Percentiles rank a stretch among this genome's conserved stretches.
Evolutionary conservation across 2,113 vertebrate species (phyloP).

Genomic region (Otus sunia): DNA sequence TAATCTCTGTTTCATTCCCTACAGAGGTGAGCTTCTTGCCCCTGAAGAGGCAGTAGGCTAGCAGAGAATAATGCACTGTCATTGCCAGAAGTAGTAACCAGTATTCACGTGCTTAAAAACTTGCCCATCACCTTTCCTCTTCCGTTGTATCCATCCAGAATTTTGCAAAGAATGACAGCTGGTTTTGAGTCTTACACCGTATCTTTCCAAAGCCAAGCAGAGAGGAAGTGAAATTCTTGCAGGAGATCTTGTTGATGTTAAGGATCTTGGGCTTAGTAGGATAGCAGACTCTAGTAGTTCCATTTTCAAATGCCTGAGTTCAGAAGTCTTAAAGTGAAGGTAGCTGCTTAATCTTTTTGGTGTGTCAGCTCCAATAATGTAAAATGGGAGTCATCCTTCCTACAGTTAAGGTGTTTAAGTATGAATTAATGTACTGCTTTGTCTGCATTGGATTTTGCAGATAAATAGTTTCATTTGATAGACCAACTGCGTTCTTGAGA

Average conservation of each 20-base stretch:
- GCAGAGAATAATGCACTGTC: neutral
- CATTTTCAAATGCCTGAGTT: neutral
- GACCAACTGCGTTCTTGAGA: neutral
- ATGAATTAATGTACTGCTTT: neutral
- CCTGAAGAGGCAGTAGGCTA: neutral
- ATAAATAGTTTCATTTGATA: neutral
- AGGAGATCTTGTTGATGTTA: neutral
- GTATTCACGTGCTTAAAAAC: neutral
- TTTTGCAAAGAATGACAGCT: neutral
- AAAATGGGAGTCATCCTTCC: neutral
- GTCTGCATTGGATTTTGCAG: neutral
- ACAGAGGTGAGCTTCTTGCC: neutral
- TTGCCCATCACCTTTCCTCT: neutral
- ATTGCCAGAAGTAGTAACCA: neutral
- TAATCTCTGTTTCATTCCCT: neutral
- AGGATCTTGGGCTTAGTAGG: neutral
- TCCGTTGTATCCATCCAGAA: neutral
- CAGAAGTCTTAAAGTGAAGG: neutral
- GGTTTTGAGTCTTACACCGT: neutral
- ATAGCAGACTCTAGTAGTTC: neutral
- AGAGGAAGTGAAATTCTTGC: neutral
- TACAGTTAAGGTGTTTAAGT: neutral
- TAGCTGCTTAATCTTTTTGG: neutral
- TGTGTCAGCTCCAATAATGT: neutral
- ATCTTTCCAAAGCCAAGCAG: neutral